A percentile compares a stretch with the other conserved stretches of the same genome.
Evolutionary conservation across 2,797 vertebrate genomes (phyloP).

Genomic region (Okamejei kenojei): DNA sequence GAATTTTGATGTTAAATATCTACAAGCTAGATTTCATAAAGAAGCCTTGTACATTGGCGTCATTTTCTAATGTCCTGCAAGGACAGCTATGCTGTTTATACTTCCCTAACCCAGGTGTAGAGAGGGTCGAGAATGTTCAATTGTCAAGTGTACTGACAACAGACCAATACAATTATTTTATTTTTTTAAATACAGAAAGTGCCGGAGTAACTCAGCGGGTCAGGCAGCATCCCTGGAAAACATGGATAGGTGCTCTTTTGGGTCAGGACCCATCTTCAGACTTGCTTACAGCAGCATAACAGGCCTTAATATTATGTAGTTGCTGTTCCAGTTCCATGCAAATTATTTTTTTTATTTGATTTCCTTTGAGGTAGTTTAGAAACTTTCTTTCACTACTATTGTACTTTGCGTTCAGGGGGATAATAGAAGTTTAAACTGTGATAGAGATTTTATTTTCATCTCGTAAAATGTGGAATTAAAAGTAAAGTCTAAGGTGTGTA

Average conservation of each 20-base stretch:
- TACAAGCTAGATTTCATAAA: not conserved
- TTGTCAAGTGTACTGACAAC: too few species aligned
- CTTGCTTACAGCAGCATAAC: too few species aligned
- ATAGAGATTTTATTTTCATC: not conserved
- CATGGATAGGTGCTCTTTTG: too few species aligned
- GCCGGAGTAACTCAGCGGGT: too few species aligned
- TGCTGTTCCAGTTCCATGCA: not conserved
- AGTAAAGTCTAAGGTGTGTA: not conserved
- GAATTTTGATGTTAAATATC: not conserved
- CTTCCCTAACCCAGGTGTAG: not conserved
- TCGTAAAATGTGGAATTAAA: not conserved
- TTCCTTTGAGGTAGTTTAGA: not conserved
- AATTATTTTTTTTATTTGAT: not conserved
- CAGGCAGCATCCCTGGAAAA: too few species aligned
- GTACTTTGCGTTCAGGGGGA: not conserved
- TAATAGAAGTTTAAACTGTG: not conserved
- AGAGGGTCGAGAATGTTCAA: too few species aligned
- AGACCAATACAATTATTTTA: too few species aligned
- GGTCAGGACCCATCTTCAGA: too few species aligned
- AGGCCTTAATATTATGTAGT: not conserved
- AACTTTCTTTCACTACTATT: not conserved
- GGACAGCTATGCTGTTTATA: not conserved
- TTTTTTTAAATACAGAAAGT: too few species aligned
- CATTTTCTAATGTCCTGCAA: not conserved
- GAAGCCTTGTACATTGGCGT: not conserved